phyloP scores from a whole-genome alignment of 2,113 vertebrate species.

The Dasyornis broadbenti region DNA sequence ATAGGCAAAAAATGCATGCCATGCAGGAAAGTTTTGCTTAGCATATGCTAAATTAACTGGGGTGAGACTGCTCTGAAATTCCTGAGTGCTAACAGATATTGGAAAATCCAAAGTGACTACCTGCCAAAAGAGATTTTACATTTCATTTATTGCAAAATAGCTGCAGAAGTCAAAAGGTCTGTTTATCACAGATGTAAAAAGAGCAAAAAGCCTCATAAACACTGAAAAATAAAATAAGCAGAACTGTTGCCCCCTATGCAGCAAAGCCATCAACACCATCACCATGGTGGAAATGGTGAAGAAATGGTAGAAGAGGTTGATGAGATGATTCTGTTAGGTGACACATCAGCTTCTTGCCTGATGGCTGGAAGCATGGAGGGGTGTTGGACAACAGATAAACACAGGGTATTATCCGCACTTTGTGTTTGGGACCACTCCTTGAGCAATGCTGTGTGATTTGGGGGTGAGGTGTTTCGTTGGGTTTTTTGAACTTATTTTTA shows the following conservation, averaged over 20 bases:
- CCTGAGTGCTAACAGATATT: background rate
- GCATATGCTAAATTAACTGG: background rate
- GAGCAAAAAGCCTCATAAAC: background rate
- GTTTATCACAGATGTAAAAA: background rate
- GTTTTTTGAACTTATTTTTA: background rate
- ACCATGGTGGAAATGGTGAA: background rate
- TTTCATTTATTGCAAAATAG: background rate
- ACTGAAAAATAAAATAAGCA: background rate
- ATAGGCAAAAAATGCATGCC: background rate
- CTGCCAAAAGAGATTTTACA: background rate
- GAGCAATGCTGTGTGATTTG: background rate
- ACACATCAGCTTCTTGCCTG: background rate
- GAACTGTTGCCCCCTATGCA: background rate
- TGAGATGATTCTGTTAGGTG: background rate
- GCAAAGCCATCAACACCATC: background rate
- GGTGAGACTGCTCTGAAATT: background rate
- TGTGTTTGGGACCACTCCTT: background rate
- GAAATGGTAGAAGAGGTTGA: background rate
- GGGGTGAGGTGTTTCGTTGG: background rate
- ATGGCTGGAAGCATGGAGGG: accelerated
- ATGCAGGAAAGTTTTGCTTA: background rate
- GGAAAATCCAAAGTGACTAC: background rate
- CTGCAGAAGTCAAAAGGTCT: background rate
- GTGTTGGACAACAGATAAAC: background rate
- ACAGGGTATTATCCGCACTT: background rate